A percentile compares a stretch with the other conserved stretches of the same genome.
Conservation (phyloP, 2,888 invertebrate species). For the Xanthorhoe designata region DNA sequence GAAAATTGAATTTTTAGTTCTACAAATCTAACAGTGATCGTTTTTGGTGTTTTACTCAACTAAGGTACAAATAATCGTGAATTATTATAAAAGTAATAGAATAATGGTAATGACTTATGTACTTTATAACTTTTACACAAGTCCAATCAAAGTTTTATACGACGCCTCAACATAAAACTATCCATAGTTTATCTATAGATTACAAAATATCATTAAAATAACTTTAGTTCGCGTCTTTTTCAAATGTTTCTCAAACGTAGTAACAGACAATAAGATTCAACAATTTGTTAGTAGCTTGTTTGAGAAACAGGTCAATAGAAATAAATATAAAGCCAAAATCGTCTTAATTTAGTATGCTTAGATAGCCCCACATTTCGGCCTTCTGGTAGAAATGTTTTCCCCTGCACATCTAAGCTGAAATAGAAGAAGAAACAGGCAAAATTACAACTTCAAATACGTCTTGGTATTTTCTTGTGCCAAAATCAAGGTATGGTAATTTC, state of each 20-base stretch:
- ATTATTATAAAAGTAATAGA: conserved; percentile 55
- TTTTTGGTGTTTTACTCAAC: conserved; percentile 53
- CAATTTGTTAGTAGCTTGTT: not conserved
- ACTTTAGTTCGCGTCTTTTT: not conserved
- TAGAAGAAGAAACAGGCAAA: not conserved
- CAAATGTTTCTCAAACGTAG: not conserved
- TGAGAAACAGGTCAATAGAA: not conserved
- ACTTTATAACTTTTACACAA: conserved; percentile 36
- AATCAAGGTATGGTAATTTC: not conserved
- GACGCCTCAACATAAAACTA: conserved; percentile 7
- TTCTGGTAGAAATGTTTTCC: not conserved
- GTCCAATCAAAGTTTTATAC: conserved; percentile 19
- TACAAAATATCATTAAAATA: not conserved
- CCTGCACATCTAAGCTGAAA: conserved; percentile 6
- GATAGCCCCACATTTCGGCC: not conserved
- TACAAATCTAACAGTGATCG: conserved; percentile 42
- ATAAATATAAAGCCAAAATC: conserved; percentile 21
- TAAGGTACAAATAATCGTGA: conserved; percentile 73
- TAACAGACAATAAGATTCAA: not conserved
- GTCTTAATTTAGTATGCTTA: conserved; percentile 1
- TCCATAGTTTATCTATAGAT: not conserved
- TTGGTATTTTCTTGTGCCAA: not conserved
- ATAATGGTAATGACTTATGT: conserved; percentile 50
- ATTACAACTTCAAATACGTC: not conserved
- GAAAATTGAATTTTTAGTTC: conserved; percentile 18